phyloP scores from a whole-genome alignment of 2,797 vertebrate species.

The Vipera ursinii region DNA sequence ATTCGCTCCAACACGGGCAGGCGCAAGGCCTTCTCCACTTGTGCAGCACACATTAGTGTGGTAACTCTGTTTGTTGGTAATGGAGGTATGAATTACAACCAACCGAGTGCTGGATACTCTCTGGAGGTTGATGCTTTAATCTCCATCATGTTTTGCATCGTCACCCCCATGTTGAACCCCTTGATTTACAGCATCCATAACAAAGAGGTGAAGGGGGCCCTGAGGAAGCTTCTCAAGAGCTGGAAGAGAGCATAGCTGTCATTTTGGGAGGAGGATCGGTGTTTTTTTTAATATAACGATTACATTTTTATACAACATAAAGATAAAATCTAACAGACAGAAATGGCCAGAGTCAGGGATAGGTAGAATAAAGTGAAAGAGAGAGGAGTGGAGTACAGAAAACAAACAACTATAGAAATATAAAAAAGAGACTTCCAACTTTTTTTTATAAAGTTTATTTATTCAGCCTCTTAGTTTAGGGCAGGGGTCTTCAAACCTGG shows the following conservation, averaged over 20 bases:
- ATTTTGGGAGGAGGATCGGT: neutral
- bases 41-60: conserved; percentile 54
- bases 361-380: no score
- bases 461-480: no score
- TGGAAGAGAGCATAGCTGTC: neutral
- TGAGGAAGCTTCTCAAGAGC: neutral
- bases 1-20: conserved; percentile 11
- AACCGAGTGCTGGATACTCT: neutral
- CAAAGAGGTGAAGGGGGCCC: conserved; percentile 49
- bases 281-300: neutral
- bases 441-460: no score
- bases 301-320: no score
- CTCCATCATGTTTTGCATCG: neutral
- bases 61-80: neutral
- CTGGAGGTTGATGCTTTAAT: neutral
- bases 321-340: no score
- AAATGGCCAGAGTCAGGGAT: no score
- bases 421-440: no score
- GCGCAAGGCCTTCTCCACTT: conserved; percentile 60
- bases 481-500: no score
- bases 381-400: no score
- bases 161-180: conserved; percentile 62
- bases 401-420: no score
- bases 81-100: conserved; percentile 4
- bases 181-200: conserved; percentile 66